Evolutionary conservation across 1,140 invertebrate genomes (phyloP), one percentile per base, ranked within the genome.

Genomic region (Drosophila bocqueti): DNA sequence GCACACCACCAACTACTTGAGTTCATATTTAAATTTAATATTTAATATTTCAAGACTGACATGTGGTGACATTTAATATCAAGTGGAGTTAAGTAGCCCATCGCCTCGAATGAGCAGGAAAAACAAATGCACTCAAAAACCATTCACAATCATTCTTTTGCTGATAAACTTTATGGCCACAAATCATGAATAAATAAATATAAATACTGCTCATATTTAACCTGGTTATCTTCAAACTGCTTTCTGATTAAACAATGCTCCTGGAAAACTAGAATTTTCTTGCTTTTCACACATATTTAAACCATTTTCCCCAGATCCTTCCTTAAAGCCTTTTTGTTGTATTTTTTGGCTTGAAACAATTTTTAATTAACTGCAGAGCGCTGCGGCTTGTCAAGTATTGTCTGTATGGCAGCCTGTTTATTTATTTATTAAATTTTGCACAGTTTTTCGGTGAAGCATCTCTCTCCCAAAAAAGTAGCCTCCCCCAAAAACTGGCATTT

Each of bases 341-440:
- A 6, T 21, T 40, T 42, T 45, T 43, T 34, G 36, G 10, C 47
- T 74, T 75, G 43, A 47, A 49, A 36, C 42, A 75, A 65, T 76
- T 75, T 75, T 75, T 75, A 76, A 76, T 76, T 76, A 76, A 76
- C 71, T 76, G 45, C 43, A 31, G 18, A 63, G 24, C 49, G 34
- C 31, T 29, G 40, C 63, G 40, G 69, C 68, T 49, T 64, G 71
- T 58, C 68, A 69, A 68, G 42, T 15, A 26, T 47, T 47, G 42
- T 47, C 31, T 46, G 64, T 65, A 18, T 24, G 36, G 66, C 49
- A 34, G 29, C 13, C 71, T 73, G 72, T 73, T 73, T 73, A 73
- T 61, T 73, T 73, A 73, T 73, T 73, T 73, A 73, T 73, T 73
- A 73, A 73, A 61, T 73, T 73, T 43, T 73, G 69, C 69, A 72